Evolutionary conservation across 2,113 vertebrate genomes (phyloP).

Genomic region (Platichthys stellatus): DNA sequence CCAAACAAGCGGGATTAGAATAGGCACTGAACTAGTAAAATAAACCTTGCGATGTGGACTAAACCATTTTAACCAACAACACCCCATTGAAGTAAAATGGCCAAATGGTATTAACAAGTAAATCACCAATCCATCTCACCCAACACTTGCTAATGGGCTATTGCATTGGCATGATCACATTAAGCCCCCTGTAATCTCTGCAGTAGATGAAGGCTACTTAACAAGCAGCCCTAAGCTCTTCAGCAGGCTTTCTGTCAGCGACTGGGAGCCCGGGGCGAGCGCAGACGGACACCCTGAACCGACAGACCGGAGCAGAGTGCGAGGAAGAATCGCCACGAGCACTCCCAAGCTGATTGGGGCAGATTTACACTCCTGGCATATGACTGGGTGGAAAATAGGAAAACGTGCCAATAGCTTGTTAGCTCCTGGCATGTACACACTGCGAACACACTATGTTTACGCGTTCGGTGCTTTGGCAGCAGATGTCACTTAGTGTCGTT

Average conservation of each 20-base stretch:
- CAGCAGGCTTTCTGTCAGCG: slow-evolving; percentile 70
- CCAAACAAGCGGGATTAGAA: no score
- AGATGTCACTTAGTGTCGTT: slow-evolving; percentile 59
- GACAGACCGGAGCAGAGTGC: slow-evolving; percentile 53
- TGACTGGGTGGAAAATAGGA: slow-evolving; percentile 68
- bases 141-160: slow-evolving; percentile 51
- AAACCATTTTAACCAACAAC: slow-evolving; percentile 14
- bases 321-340: slow-evolving; percentile 56
- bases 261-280: slow-evolving; percentile 41
- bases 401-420: slow-evolving; percentile 70
- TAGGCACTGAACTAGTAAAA: no score
- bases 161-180: slow-evolving; percentile 59
- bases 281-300: slow-evolving; percentile 60
- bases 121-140: slow-evolving; percentile 51
- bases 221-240: slow-evolving; percentile 76
- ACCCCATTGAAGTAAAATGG: not conserved
- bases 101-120: slow-evolving; percentile 28
- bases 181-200: slow-evolving; percentile 74
- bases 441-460: slow-evolving; percentile 65
- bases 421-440: slow-evolving; percentile 69
- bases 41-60: not conserved
- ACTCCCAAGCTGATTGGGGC: slow-evolving; percentile 67
- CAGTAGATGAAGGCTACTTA: slow-evolving; percentile 75
- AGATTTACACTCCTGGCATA: slow-evolving; percentile 76
- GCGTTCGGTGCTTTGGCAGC: slow-evolving; percentile 67